A percentile compares a stretch with the other conserved stretches of the same genome.
phyloP scores from a whole-genome alignment of 92 coral and sea anemone genomes.

The Micromussa lordhowensis region DNA sequence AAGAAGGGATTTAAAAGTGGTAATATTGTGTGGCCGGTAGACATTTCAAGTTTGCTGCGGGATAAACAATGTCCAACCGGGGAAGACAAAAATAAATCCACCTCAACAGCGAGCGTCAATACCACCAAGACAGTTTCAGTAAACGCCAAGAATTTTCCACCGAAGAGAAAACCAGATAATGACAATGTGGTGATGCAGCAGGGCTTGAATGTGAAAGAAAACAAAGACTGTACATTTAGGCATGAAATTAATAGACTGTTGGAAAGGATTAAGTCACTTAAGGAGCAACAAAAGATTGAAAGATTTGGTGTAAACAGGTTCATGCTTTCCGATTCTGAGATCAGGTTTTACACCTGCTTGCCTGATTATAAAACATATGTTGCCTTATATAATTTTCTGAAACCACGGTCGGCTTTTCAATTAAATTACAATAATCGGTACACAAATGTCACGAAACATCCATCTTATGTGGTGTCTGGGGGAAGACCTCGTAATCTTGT shows the following conservation, averaged over 20 bases:
- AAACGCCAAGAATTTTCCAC: neutral
- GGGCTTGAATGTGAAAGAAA: neutral
- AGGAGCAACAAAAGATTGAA: neutral
- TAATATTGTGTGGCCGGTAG: too few species aligned
- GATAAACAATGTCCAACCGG: neutral
- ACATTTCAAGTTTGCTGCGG: neutral
- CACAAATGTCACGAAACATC: neutral
- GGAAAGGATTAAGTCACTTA: neutral
- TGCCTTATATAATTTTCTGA: neutral
- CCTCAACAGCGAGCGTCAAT: neutral
- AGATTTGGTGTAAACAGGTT: neutral
- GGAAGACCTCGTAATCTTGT: neutral
- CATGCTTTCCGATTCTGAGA: neutral
- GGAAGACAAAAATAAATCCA: neutral
- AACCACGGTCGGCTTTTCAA: neutral
- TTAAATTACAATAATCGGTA: neutral
- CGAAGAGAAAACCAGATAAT: neutral
- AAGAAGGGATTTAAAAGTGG: too few species aligned
- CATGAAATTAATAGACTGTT: neutral
- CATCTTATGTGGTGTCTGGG: neutral
- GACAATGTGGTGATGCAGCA: neutral
- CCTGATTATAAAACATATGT: neutral
- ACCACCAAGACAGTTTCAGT: neutral
- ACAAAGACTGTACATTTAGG: neutral
- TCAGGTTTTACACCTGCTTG: neutral